phyloP scores from a whole-genome alignment of 2,888 invertebrate genomes.

The Amblyteles armatorius region DNA sequence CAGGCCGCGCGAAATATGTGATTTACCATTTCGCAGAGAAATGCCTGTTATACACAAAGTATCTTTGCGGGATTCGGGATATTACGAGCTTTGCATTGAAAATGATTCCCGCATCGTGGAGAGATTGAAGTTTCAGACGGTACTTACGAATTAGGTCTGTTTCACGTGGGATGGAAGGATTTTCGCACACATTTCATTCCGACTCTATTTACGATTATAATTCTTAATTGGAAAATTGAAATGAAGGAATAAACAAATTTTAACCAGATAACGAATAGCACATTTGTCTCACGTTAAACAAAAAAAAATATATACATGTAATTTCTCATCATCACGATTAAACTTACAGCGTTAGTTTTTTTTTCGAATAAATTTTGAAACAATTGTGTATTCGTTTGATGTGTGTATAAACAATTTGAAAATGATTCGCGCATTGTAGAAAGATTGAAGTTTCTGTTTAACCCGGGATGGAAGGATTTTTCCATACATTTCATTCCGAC shows the following conservation, averaged over 20 bases:
- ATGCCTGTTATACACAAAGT: slow-evolving; percentile 32
- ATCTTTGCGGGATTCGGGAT: slow-evolving; percentile 36
- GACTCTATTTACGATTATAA: too few relatives aligned
- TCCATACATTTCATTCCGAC: too few relatives aligned
- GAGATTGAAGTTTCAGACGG: not conserved
- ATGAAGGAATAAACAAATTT: too few relatives aligned
- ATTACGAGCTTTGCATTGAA: slow-evolving; percentile 22
- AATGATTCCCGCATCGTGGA: not conserved
- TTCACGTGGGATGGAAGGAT: not conserved
- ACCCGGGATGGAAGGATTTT: not conserved
- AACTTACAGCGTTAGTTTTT: too few relatives aligned
- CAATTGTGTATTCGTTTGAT: too few relatives aligned
- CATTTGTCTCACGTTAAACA: too few relatives aligned
- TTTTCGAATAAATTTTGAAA: too few relatives aligned
- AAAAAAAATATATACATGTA: too few relatives aligned
- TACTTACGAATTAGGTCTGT: not conserved
- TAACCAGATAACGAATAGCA: too few relatives aligned
- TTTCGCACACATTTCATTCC: too few relatives aligned
- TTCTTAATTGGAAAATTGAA: too few relatives aligned
- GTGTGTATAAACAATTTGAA: not conserved
- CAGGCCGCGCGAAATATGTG: slow-evolving; percentile 59
- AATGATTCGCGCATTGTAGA: not conserved
- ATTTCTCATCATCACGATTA: too few relatives aligned
- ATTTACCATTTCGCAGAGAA: slow-evolving; percentile 58
- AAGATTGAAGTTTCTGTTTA: slow-evolving; percentile 1